Evolutionary conservation across 2,888 invertebrate genomes (phyloP).

Genomic region (Orthosia cruda): DNA sequence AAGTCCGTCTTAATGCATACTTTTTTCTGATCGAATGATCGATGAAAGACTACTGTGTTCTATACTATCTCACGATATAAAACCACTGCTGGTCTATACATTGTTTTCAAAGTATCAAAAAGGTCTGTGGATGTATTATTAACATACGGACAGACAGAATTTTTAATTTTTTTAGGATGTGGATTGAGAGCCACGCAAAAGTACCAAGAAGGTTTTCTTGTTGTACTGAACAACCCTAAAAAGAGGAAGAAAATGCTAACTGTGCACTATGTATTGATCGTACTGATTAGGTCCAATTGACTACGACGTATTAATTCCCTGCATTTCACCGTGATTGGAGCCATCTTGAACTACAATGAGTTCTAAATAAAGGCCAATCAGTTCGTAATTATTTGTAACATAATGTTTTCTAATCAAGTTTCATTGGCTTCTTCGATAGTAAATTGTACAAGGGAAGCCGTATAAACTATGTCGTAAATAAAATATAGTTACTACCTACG

Average conservation of each 20-base stretch:
- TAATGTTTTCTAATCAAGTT: conserved; percentile 51
- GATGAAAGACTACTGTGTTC: neutral
- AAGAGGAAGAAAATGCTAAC: neutral
- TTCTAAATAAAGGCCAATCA: conserved; percentile 1
- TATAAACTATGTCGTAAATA: conserved; percentile 9
- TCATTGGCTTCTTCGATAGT: conserved; percentile 45
- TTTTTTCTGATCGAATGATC: neutral
- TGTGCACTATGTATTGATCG: neutral
- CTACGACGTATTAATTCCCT: neutral
- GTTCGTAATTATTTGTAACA: conserved; percentile 9
- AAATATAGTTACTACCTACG: conserved; percentile 22
- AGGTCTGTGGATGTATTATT: neutral
- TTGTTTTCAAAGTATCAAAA: too few relatives aligned
- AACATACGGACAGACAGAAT: neutral
- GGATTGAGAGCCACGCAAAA: neutral
- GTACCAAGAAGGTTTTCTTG: neutral
- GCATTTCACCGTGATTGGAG: neutral
- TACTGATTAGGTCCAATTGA: conserved; percentile 9
- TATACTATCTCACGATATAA: neutral
- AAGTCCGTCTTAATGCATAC: neutral
- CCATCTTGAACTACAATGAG: neutral
- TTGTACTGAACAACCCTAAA: neutral
- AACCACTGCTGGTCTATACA: too few relatives aligned
- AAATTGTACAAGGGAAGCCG: conserved; percentile 41
- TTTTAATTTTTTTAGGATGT: neutral